These are phyloP conservation scores for Carapus acus DNA, from an alignment of 2,797 vertebrate genomes.

Conservation along the genomic window DNA sequence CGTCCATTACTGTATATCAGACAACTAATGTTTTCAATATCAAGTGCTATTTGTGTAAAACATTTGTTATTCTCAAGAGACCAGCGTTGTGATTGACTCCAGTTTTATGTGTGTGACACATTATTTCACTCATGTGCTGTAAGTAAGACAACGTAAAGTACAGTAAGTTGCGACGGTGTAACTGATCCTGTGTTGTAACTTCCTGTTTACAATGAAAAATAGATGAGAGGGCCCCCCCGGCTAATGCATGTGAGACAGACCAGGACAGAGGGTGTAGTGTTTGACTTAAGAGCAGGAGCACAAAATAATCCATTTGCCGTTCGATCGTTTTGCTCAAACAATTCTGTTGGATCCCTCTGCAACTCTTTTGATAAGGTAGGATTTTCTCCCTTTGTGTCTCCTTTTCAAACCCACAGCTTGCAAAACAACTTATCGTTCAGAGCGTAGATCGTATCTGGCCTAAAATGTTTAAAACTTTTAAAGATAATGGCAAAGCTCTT, in stretches of 20 bases:
- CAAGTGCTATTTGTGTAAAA: slow-evolving; percentile 3
- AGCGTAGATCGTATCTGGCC: neutral
- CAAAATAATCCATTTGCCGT: slow-evolving; percentile 50
- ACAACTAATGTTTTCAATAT: neutral
- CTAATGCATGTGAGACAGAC: slow-evolving; percentile 63
- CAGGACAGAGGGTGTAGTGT: slow-evolving; percentile 62
- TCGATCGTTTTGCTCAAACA: slow-evolving; percentile 26
- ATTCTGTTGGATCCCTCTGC: slow-evolving; percentile 36
- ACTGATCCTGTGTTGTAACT: slow-evolving; percentile 51
- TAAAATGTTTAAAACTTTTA: neutral
- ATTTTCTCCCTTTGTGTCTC: neutral
- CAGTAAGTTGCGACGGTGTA: slow-evolving; percentile 51
- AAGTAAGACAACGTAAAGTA: slow-evolving; percentile 55
- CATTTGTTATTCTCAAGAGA: neutral
- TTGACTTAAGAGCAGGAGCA: slow-evolving; percentile 43
- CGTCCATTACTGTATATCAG: neutral
- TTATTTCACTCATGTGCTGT: slow-evolving; percentile 28
- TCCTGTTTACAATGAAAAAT: slow-evolving; percentile 69
- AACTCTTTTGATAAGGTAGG: slow-evolving; percentile 49
- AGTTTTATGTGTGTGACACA: neutral
- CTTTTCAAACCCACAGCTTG: neutral
- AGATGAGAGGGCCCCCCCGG: slow-evolving; percentile 62
- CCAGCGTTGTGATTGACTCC: neutral
- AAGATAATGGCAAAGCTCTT: neutral
- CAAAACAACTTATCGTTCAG: neutral